phyloP scores from a whole-genome alignment of 2,113 vertebrate genomes.

The Barnardius zonarius region DNA sequence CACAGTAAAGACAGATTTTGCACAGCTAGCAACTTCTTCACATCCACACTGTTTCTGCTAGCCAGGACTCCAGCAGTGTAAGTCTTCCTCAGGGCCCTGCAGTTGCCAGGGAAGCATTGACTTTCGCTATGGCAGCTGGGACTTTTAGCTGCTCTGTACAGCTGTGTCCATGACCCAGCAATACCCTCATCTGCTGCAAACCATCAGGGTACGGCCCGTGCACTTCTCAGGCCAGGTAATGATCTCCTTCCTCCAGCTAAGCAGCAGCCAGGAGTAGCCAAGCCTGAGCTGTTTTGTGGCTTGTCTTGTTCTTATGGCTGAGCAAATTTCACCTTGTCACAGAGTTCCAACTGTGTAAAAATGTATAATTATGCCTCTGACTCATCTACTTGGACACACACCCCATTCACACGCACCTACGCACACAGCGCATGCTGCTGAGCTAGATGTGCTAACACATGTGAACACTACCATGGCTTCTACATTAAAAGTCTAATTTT shows the following conservation, averaged over 20 bases:
- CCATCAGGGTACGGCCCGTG: not conserved
- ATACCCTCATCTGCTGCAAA: not conserved
- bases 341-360: constrained; percentile 47
- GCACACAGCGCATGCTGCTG: not conserved
- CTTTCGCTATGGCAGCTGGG: not conserved
- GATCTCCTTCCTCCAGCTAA: not conserved
- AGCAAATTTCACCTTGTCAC: constrained; percentile 53
- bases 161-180: not conserved
- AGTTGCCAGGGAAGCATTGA: not conserved
- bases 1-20: not conserved
- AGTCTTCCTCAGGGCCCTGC: not conserved
- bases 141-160: not conserved
- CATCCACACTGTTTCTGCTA: not conserved
- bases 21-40: not conserved
- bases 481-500: constrained; percentile 44
- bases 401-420: constrained; percentile 55
- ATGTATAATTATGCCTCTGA: constrained; percentile 51
- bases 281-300: not conserved
- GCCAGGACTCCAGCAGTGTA: not conserved
- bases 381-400: constrained; percentile 56
- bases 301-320: not conserved
- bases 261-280: not conserved
- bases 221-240: not conserved
- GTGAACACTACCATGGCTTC: constrained; percentile 7
- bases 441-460: constrained; percentile 26